phyloP scores from a whole-genome alignment of 2,888 invertebrate genomes.

The Leucophenga montana region DNA sequence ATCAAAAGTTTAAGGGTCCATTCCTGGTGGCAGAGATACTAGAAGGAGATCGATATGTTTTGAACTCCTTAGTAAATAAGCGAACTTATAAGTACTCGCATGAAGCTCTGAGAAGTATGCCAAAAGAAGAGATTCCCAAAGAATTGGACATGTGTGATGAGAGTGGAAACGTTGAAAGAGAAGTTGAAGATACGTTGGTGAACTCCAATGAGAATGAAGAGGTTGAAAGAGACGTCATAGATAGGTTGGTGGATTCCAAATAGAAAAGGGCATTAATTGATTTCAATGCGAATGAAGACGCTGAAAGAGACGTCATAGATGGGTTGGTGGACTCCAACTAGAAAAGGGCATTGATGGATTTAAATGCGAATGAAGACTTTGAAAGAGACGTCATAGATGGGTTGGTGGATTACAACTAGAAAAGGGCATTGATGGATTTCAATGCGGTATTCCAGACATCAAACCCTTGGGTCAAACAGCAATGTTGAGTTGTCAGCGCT shows the following conservation, averaged over 20 bases:
- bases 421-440: no score
- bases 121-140: background rate
- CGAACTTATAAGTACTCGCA: constrained; percentile 5
- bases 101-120: background rate
- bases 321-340: background rate
- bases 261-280: no score
- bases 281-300: background rate
- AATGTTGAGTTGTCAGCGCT: no score
- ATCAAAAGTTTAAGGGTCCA: constrained; percentile 31
- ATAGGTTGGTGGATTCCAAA: background rate
- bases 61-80: background rate
- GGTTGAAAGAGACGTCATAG: no score
- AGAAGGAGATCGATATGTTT: background rate
- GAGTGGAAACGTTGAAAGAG: constrained; percentile 3
- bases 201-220: background rate
- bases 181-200: background rate
- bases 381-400: no score
- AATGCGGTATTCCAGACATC: constrained; percentile 16
- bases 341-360: constrained; percentile 11
- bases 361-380: background rate
- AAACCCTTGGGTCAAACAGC: no score
- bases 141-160: background rate
- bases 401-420: background rate
- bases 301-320: no score
- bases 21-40: constrained; percentile 7